Base-by-base conservation (phyloP, 2,888 invertebrate genomes). In the Gymnosoma rotundatum region DNA sequence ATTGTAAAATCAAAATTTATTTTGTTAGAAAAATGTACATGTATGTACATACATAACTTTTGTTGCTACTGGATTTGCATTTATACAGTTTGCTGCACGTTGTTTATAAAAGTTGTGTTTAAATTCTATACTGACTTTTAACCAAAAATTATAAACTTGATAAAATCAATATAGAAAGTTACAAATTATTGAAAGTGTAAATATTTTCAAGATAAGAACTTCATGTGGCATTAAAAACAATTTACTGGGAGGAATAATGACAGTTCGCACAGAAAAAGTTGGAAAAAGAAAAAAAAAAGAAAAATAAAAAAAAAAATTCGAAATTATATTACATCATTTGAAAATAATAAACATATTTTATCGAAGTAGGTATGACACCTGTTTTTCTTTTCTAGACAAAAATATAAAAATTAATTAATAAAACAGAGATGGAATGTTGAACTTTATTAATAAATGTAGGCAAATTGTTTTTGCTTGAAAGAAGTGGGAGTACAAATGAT, bases 131-230 rank as follows among this genome's bases (percentile, higher is more conserved):
- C 69, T 78, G 83, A 79, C 75, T 79, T 83, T 74, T 66, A 76
- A 67, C 70, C 79, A 76, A 79, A 69, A 75, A 79, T 79, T 80
- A 76, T 67, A 80, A 83, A 80, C 72, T 83, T 76, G 56, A 80
- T 83, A 76, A 79, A 83, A 79, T 79, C 72, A 75, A 79, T 79
- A 83, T 25, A 25, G 25, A 25, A 66, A 64, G 64, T 61, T 70
- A 75, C 70, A 72, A 75, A 70, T 79, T 79, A 66, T 79, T 79
- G 78, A 66, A 79, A 66, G 74, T 79, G 79, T 75, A 75, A 74
- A 63, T 63, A 73, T 61, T 21, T 67, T 73, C 16, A 52, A 66
- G 60, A 66, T 52, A 60, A 60, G 73, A 73, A 60, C 14, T 78
- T 58, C 1, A 48, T 16, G 18, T 56, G 45, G 14, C 18, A 45